Evolutionary conservation across 2,888 invertebrate species (phyloP), one percentile per base, ranked within the genome.

Genomic region (Troilus luridus): DNA sequence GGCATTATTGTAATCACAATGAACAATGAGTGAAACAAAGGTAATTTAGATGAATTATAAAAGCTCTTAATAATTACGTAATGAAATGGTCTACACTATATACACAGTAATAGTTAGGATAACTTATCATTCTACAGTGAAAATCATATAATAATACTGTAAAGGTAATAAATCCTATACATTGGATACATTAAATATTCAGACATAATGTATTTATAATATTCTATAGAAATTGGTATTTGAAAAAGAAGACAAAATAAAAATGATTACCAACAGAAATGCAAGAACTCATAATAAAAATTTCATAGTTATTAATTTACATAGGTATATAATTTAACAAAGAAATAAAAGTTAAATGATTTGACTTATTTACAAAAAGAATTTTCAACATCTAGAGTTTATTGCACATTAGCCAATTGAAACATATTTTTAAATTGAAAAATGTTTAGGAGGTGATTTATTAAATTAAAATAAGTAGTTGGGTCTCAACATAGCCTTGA

Each of bases 81-180:
- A 77, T 77, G 72, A 77, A 77, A 41, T 41, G 27, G 41, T 41
- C 72, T 77, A 77, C 27, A 19, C 10, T 41, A 14, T 77, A 77
- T 77, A 77, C 17, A 77, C 72, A 77, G 7, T 41, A 77, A 77
- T 17, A 77, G 41, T 77, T 77, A 17, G 27, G 72, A 8, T 41
- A 77, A 77, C 27, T 77, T 41, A 77, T 14, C 6, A 41, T 17
- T 41, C 72, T 24, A 77, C 41, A 77, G 9, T 41, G 72, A 77
- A 77, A 77, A 67, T 67, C 67, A 67, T 24, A 67, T n/a, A 67
- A 77, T 41, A 77, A 77, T 41, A 77, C 72, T 77, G 72, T 77
- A 41, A 77, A 77, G 72, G 72, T 27, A 77, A 41, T 77, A 77
- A 77, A 41, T 77, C 11, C 72, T 77, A 77, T 3, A 41, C 27